Conservation (phyloP, 2,797 vertebrate genomes). For the Rousettus madagascariensis region DNA sequence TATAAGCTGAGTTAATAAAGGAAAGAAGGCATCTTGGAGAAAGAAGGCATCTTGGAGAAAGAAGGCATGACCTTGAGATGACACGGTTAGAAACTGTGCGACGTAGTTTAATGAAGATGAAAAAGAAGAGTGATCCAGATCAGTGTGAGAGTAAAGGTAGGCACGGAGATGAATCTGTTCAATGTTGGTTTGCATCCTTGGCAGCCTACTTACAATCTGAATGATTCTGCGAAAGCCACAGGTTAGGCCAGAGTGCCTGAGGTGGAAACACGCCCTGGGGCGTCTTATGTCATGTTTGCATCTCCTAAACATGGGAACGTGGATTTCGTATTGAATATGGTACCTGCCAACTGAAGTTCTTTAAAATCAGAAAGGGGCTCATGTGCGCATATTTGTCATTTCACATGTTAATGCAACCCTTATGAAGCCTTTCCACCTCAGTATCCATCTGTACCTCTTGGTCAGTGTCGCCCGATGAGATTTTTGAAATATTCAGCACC, state of each 20-base stretch:
- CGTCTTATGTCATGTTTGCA: background rate
- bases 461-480: background rate
- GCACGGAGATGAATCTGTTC: background rate
- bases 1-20: background rate
- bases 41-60: background rate
- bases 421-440: background rate
- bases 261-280: background rate
- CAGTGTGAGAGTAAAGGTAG: background rate
- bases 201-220: background rate
- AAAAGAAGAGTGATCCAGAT: background rate
- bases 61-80: background rate
- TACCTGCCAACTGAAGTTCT: background rate
- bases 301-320: background rate
- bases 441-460: background rate
- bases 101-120: background rate
- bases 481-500: background rate
- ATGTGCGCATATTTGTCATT: background rate
- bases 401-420: background rate
- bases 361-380: background rate
- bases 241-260: background rate
- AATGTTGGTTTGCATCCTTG: background rate
- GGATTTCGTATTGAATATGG: background rate
- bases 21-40: background rate
- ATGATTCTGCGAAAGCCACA: constrained; percentile 24
- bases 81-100: constrained; percentile 3